A percentile compares a stretch with the other conserved stretches of the same genome.
These are phyloP conservation scores for Isichthys henryi DNA, from an alignment of 2,113 vertebrate species.

Conservation along the genomic window DNA sequence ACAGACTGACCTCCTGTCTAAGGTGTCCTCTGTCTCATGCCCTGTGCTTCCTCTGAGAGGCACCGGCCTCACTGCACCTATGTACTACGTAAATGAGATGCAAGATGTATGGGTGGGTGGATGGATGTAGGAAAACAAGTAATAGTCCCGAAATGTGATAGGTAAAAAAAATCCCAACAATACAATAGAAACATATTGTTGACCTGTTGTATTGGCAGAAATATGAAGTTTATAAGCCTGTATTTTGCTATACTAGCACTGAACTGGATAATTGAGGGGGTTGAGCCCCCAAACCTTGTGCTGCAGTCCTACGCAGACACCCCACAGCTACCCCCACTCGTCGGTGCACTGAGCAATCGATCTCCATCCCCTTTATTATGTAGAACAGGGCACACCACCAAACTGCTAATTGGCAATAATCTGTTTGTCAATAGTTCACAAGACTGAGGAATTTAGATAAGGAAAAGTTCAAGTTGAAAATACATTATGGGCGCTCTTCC, in stretches of 20 bases:
- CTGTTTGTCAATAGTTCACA: slow-evolving; percentile 68
- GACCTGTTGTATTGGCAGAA: not conserved
- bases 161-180: not conserved
- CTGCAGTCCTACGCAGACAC: slow-evolving; percentile 37
- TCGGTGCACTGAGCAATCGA: slow-evolving; percentile 62
- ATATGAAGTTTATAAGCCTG: not conserved
- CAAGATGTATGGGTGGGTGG: not conserved
- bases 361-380: slow-evolving; percentile 60
- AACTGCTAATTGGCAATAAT: slow-evolving; percentile 78
- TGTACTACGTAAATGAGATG: not conserved
- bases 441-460: slow-evolving; percentile 72
- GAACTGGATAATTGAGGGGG: not conserved
- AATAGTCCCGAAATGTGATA: not conserved
- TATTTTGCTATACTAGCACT: not conserved
- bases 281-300: slow-evolving; percentile 26
- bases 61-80: not conserved
- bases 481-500: slow-evolving; percentile 52
- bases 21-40: not conserved
- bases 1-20: not conserved
- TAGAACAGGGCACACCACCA: slow-evolving; percentile 64
- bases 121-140: not conserved
- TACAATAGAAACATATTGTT: not conserved
- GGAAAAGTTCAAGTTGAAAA: slow-evolving; percentile 64
- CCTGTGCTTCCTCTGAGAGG: not conserved
- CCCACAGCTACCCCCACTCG: slow-evolving; percentile 46